A percentile compares a stretch with the other conserved stretches of the same genome.
Conservation (phyloP, 1,140 invertebrate species). For the Panagrolaimus sp. region DNA sequence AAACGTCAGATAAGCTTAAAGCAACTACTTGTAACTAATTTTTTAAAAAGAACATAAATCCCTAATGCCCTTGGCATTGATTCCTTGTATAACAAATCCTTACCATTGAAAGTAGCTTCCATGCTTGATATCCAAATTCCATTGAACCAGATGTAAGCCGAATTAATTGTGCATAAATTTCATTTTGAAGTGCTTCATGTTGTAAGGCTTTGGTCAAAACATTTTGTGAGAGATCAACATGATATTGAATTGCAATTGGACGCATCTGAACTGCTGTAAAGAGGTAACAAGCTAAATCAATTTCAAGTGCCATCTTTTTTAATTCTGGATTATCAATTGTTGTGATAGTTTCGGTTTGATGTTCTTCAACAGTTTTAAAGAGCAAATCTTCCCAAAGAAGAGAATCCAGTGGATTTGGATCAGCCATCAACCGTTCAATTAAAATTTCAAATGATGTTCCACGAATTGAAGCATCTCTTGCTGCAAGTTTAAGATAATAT, state of each 20-base stretch:
- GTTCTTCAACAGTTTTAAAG: constrained; percentile 35
- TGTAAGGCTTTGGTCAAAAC: constrained; percentile 42
- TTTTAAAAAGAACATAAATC: no score
- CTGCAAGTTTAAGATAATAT: constrained; percentile 47
- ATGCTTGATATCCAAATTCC: constrained; percentile 25
- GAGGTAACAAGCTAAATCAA: constrained; percentile 40
- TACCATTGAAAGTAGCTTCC: constrained; percentile 34
- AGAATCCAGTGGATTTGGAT: constrained; percentile 26
- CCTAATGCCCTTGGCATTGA: no score
- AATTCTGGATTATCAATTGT: constrained; percentile 34
- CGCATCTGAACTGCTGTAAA: constrained; percentile 49
- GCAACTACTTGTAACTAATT: no score
- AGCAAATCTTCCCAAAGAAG: constrained; percentile 46
- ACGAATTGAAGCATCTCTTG: constrained; percentile 34
- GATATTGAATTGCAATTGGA: constrained; percentile 47
- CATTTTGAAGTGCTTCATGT: constrained; percentile 35
- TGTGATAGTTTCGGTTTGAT: constrained; percentile 45
- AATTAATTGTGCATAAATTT: constrained; percentile 48
- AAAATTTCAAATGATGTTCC: constrained; percentile 38
- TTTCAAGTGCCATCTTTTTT: constrained; percentile 47
- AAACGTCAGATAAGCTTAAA: no score
- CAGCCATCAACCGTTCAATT: constrained; percentile 27
- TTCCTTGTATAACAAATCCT: constrained; percentile 44
- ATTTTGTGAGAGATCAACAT: constrained; percentile 52
- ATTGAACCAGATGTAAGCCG: constrained; percentile 39